phyloP scores from a whole-genome alignment of 2,888 invertebrate species.

The Plebejus anna region DNA sequence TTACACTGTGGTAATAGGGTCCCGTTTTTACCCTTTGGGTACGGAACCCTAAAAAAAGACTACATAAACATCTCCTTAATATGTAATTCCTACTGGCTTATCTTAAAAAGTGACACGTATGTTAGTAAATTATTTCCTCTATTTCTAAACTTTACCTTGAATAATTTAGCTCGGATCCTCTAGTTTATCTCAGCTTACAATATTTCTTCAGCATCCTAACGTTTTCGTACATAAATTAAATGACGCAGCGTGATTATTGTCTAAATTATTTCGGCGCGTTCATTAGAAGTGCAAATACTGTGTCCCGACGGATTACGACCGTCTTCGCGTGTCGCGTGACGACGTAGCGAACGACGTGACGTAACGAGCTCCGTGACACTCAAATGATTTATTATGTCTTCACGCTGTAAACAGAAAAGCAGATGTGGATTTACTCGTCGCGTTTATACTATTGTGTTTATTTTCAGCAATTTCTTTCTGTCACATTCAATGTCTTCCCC shows the following conservation, averaged over 20 bases:
- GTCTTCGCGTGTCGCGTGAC: slow-evolving; percentile 15
- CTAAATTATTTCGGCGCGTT: slow-evolving; percentile 12
- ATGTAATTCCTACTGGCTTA: no score
- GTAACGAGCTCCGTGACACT: slow-evolving; percentile 5
- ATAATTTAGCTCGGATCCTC: neutral
- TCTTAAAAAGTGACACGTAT: neutral
- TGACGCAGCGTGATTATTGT: slow-evolving; percentile 9
- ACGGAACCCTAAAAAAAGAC: no score
- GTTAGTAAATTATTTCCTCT: neutral
- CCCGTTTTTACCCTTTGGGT: no score
- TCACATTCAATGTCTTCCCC: neutral
- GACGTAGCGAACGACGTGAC: neutral
- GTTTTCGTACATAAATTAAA: neutral
- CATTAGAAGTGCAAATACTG: slow-evolving; percentile 26
- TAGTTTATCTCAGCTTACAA: neutral
- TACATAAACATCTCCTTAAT: no score
- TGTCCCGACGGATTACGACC: neutral
- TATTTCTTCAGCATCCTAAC: neutral
- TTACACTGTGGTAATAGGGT: no score
- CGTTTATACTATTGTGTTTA: slow-evolving; percentile 37
- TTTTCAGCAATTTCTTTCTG: slow-evolving; percentile 35
- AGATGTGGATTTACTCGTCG: neutral
- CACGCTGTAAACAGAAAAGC: neutral
- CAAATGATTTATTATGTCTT: slow-evolving; percentile 20
- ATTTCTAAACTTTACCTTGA: neutral